Percentiles rank a stretch among this genome's conserved stretches.
phyloP scores from a whole-genome alignment of 2,888 invertebrate genomes.

The Magallana nippona region DNA sequence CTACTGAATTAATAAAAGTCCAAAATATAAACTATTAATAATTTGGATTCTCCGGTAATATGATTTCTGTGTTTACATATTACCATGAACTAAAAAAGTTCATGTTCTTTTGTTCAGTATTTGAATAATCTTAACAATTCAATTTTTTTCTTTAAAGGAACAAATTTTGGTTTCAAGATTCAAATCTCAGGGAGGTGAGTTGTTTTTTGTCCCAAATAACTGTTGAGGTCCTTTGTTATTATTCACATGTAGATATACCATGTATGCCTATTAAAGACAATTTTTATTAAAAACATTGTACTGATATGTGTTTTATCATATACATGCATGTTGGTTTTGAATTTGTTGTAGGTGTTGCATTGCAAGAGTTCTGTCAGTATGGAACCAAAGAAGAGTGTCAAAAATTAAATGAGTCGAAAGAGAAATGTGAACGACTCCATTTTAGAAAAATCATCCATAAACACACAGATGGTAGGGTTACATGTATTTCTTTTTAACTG shows the following conservation, averaged over 20 bases:
- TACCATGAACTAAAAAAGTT: too few relatives aligned
- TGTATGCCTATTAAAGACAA: too few relatives aligned
- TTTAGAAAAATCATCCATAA: constrained; percentile 97
- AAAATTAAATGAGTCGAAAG: constrained; percentile 80
- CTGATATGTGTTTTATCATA: neutral
- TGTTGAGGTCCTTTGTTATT: neutral
- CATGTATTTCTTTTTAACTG: too few relatives aligned
- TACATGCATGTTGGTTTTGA: neutral
- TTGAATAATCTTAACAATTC: neutral
- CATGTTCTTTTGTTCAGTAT: too few relatives aligned
- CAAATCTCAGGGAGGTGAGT: constrained; percentile 92
- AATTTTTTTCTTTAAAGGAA: constrained; percentile 80
- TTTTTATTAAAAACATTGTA: too few relatives aligned
- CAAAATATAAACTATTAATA: neutral
- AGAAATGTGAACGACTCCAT: constrained; percentile 92
- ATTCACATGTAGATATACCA: too few relatives aligned
- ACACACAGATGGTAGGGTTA: constrained; percentile 87
- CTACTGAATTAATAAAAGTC: neutral
- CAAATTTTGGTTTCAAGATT: constrained; percentile 96
- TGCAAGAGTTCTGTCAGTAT: constrained; percentile 95
- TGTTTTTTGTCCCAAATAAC: neutral
- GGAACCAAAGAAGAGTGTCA: constrained; percentile 94
- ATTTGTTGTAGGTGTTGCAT: constrained; percentile 76
- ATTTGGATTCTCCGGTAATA: too few relatives aligned
- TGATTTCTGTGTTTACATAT: too few relatives aligned